Evolutionary conservation across 53 echinoderm and acorn worm species (phyloP), one percentile per base, ranked within the genome.

Genomic region (Holothuria leucospilota): DNA sequence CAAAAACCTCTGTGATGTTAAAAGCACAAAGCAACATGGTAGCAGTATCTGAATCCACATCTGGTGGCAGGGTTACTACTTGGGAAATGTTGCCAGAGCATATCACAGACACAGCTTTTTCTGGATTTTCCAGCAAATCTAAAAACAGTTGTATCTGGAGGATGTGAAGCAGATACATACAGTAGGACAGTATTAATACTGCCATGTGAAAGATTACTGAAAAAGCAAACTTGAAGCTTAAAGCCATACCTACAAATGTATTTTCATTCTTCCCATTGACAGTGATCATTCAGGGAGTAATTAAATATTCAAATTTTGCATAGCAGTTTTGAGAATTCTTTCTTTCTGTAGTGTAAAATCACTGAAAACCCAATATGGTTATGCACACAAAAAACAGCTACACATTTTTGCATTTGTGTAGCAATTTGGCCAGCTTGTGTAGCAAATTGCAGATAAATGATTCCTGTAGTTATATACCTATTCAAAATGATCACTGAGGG

Each of bases 11-110:
- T n/a, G 81, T 56, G 16, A 81, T 63, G 24, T 86, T 56, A 30
- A 56, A 59, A 38, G 28, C 30, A 21, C 91, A 91, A 30, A 91
- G 79, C 15, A 77, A 29, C 40, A 41, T 26, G 40, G 84, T 61
- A 6, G 87, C 84, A 40, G 26, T 69, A 13, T 38, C 26, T 2
- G 85, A 20, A 20, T 77, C 66, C 11, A 75, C 69, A 14, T 26
- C 80, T 6, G 61, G 38, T 41, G 87, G 88, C 61, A 88, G 82
- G 60, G 70, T 53, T 62, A 58, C 1, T 59, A 26, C 60, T 13
- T 81, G 29, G 60, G 81, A 60, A 81, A 60, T 30, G 29, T 60
- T 81, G 18, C 16, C 20, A 8, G 61, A 29, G 39, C 81, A 81
- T 21, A 81, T 20, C 38, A 81, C n/a, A 38, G 56, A 28, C 38